Percentiles rank a stretch among this genome's conserved stretches.
These are phyloP conservation scores for Brachyhypopomus occidentalis DNA, from an alignment of 2,113 vertebrate species.

Conservation along the genomic window DNA sequence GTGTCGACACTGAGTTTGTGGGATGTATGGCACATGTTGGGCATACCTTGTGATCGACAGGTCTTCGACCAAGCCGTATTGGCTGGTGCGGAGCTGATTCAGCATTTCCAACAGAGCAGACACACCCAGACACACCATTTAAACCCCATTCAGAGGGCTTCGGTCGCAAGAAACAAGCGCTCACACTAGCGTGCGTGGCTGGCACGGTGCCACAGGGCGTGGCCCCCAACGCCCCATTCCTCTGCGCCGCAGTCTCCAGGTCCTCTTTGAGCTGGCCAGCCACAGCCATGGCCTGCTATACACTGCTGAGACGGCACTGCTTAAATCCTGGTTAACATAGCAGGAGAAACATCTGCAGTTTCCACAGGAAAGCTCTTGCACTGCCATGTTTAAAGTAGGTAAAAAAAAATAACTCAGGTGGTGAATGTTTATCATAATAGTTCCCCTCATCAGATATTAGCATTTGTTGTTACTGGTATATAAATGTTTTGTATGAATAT, in stretches of 20 bases:
- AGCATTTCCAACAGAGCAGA: slow-evolving; percentile 23
- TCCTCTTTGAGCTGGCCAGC: background rate
- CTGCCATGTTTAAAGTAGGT: background rate
- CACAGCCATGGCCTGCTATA: background rate
- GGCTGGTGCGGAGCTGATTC: slow-evolving; percentile 37
- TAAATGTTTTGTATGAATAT: too few species aligned
- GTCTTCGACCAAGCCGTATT: slow-evolving; percentile 11
- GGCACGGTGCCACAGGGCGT: slow-evolving; percentile 36
- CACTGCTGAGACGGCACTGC: slow-evolving; percentile 1
- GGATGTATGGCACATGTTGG: slow-evolving; percentile 20
- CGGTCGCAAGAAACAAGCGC: background rate
- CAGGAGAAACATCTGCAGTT: background rate
- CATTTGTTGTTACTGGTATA: too few species aligned
- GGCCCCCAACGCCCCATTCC: slow-evolving; percentile 37
- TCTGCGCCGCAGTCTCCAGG: background rate
- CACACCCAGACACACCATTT: slow-evolving; percentile 44
- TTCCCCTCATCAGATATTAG: too few species aligned
- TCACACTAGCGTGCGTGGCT: slow-evolving; percentile 9
- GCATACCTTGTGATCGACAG: slow-evolving; percentile 21
- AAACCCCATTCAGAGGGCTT: slow-evolving; percentile 25
- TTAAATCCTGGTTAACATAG: background rate
- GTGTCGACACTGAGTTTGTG: background rate
- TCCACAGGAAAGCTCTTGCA: background rate
- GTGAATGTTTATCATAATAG: too few species aligned
- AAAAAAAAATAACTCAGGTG: too few species aligned